Evolutionary conservation across 2,113 vertebrate species (phyloP), one percentile per base, ranked within the genome.

Genomic region (Chroicocephalus ridibundus): DNA sequence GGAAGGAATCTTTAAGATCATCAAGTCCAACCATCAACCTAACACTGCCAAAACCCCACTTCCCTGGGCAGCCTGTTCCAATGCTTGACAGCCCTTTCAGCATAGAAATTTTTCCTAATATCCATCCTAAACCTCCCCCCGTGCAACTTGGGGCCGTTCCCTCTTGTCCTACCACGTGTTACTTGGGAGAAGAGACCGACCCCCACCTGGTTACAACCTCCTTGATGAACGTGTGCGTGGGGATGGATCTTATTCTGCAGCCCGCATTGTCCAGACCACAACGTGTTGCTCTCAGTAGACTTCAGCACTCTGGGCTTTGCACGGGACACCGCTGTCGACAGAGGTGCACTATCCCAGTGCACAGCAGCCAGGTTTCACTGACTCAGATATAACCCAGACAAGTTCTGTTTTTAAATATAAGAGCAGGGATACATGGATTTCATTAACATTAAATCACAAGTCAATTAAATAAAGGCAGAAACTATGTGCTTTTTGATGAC

Each of bases 151-250:
- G 25, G 8, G 34, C 34, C 34, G 5, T n/a, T 36, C 15, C 14
- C 34, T 60, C 9, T 22, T 36, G 22, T 36, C n/a, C 9, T 15
- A 36, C n/a, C 22, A 25, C 6, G 15, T 36, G 22, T 60, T 60
- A 6, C 58, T 36, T 60, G 14, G n/a, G 58, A 60, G 13, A n/a
- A 60, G 5, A 60, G 34, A 24, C 34, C 13, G 9, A n/a, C 9
- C 13, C 21, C 34, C 58, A 60, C 58, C 34, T 60, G 34, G 22
- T 14, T 24, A n/a, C 34, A n/a, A n/a, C 34, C 34, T 14, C 34
- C 21, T 60, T n/a, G 34, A 60, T 6, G 0, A 42, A 18, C 5
- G 0, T 7, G n/a, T 60, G 52, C 66, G 6, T 0, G 0, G 26
- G 38, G 42, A 3, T 1, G 3, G 47, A 7, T 38, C 51, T 47